phyloP scores from a whole-genome alignment of 2,113 vertebrate species.

The Mormoops blainvillei region DNA sequence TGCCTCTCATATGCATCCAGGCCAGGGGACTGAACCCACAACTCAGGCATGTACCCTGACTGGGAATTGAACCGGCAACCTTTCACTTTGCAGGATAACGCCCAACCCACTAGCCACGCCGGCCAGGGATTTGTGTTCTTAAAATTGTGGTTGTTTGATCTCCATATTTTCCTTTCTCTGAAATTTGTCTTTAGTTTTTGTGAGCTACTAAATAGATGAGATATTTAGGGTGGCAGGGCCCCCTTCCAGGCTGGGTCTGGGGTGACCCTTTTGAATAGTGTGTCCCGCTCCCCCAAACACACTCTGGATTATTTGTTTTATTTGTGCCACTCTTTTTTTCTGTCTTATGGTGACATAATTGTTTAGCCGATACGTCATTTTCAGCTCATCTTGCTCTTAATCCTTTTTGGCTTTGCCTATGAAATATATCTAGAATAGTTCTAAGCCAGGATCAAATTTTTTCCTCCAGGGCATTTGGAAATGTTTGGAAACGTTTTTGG shows the following conservation, averaged over 20 bases:
- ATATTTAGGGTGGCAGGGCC: not conserved
- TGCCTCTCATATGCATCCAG: no score
- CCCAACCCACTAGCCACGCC: no score
- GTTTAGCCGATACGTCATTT: not conserved
- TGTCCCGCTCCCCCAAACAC: not conserved
- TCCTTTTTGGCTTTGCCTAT: not conserved
- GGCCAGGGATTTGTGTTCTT: not conserved
- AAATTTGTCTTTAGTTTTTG: not conserved
- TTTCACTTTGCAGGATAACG: no score
- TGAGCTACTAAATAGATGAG: not conserved
- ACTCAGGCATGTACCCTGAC: no score
- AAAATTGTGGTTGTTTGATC: not conserved
- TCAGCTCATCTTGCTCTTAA: not conserved
- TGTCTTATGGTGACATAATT: not conserved
- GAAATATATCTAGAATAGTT: not conserved
- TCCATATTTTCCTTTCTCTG: not conserved
- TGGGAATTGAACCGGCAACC: no score
- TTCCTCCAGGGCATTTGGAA: not conserved
- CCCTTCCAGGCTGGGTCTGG: no score
- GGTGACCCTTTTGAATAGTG: not conserved
- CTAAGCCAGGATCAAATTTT: not conserved
- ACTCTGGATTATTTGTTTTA: conserved; percentile 1
- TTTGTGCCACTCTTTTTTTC: not conserved
- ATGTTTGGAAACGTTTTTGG: not conserved
- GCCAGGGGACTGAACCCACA: no score